Percentiles rank a stretch among this genome's conserved stretches.
phyloP scores from a whole-genome alignment of 2,797 vertebrate genomes.

The Brotogeris chrysoptera region DNA sequence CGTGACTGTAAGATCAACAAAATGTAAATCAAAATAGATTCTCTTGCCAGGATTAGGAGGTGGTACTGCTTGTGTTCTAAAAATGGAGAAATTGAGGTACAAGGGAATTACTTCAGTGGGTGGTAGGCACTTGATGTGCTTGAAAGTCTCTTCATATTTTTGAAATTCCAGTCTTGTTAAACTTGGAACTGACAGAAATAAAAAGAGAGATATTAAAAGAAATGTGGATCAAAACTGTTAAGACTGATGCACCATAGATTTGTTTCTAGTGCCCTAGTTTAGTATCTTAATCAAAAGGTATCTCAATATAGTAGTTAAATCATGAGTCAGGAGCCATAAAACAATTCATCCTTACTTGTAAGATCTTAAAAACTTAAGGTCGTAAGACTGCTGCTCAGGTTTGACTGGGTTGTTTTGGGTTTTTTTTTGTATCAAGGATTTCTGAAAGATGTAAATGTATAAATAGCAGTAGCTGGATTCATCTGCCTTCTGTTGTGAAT shows the following conservation, averaged over 20 bases:
- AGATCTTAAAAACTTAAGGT: background rate
- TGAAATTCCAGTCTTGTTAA: background rate
- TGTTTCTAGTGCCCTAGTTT: background rate
- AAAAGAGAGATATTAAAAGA: background rate
- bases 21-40: background rate
- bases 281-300: background rate
- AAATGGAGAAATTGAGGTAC: background rate
- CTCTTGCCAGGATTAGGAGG: background rate
- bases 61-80: background rate
- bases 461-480: background rate
- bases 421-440: background rate
- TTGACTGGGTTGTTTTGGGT: background rate
- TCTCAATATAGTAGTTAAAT: background rate
- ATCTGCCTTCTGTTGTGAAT: background rate
- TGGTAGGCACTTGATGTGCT: background rate
- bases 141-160: background rate
- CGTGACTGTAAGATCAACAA: background rate
- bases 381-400: background rate
- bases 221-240: background rate
- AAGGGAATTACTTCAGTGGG: background rate
- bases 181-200: background rate
- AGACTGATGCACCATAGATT: background rate
- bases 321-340: background rate
- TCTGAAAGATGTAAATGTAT: background rate
- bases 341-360: background rate